phyloP scores from a whole-genome alignment of 2,888 invertebrate genomes.

The Harmothoe impar region DNA sequence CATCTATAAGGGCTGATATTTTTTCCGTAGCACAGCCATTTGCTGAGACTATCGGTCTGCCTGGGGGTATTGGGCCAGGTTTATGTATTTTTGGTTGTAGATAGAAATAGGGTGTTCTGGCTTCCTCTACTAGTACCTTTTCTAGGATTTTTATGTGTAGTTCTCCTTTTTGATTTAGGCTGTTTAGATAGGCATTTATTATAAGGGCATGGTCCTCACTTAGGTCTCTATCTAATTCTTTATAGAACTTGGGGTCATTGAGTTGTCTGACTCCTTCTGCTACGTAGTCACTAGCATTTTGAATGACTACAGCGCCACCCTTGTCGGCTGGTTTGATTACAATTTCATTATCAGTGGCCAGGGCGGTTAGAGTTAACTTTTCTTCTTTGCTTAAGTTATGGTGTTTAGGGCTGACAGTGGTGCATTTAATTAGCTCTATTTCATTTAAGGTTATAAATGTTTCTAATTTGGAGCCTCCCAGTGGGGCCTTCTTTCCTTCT shows the following conservation, averaged over 20 bases:
- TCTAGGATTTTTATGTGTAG: background rate
- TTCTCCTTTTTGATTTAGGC: background rate
- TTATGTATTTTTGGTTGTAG: no score
- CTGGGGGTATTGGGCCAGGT: no score
- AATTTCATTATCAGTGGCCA: no score
- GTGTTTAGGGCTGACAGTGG: slow-evolving; percentile 4
- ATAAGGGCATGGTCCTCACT: background rate
- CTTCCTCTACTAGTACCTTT: no score
- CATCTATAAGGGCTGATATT: slow-evolving; percentile 4
- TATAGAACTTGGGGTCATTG: background rate
- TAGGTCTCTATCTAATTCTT: background rate
- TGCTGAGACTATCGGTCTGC: no score
- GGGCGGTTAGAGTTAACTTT: background rate
- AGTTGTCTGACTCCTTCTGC: background rate
- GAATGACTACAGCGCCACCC: no score
- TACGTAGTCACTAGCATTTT: no score
- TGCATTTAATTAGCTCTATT: no score
- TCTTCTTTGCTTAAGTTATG: background rate
- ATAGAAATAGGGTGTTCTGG: no score
- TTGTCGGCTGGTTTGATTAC: no score
- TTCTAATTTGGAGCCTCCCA: background rate
- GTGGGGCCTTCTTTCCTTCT: no score
- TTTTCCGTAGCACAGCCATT: no score
- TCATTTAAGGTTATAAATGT: background rate
- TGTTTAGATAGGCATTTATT: background rate